Conservation (phyloP, 2,113 vertebrate genomes). For the Phocoena sinus region DNA sequence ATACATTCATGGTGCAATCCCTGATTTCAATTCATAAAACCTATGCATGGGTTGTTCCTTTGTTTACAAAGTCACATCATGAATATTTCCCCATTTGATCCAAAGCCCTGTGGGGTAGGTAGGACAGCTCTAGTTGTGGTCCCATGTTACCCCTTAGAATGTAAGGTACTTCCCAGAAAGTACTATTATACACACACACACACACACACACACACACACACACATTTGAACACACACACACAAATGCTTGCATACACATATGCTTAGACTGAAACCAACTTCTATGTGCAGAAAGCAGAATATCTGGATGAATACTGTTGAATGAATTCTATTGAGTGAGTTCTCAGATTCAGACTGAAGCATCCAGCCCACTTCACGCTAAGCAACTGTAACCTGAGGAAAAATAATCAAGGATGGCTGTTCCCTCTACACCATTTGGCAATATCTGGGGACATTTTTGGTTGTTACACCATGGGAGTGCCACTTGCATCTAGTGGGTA, state of each 20-base stretch:
- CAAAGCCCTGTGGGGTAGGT: background rate
- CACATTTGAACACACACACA: background rate
- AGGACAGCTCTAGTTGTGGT: background rate
- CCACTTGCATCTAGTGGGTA: background rate
- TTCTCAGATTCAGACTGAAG: background rate
- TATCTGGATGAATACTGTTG: background rate
- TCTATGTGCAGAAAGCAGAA: background rate
- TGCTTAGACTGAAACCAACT: background rate
- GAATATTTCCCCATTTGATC: background rate
- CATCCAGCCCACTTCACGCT: background rate
- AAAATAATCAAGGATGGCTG: background rate
- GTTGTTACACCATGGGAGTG: background rate
- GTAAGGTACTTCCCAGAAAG: background rate
- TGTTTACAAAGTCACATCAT: background rate
- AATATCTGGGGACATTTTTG: background rate
- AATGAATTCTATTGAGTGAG: background rate
- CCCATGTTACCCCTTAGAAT: background rate
- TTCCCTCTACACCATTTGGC: background rate
- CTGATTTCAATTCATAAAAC: background rate
- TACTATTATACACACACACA: background rate
- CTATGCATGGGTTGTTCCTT: background rate
- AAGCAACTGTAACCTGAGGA: background rate
- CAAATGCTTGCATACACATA: background rate
- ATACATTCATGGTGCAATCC: background rate
- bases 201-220: background rate